phyloP scores from a whole-genome alignment of 1,140 invertebrate genomes.

The Drosophila sp. region DNA sequence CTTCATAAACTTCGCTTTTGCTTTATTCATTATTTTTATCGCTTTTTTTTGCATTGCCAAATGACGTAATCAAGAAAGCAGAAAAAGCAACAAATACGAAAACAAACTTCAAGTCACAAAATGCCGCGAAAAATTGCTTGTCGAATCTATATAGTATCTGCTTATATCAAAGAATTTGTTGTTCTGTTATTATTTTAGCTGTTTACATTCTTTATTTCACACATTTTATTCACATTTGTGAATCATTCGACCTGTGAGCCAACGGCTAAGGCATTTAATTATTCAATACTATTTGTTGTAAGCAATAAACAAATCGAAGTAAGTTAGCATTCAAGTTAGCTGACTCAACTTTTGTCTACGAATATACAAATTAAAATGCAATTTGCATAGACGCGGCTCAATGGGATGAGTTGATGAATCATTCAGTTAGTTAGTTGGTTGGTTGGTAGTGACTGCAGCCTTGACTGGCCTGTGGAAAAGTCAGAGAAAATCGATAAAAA shows the following conservation, averaged over 20 bases:
- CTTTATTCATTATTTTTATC: constrained; percentile 51
- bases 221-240: constrained; percentile 21
- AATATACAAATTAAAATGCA: constrained; percentile 10
- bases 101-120: constrained; percentile 19
- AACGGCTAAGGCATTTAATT: constrained; percentile 33
- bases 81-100: constrained; percentile 19
- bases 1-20: constrained; percentile 34
- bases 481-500: constrained; percentile 65
- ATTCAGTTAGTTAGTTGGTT: constrained; percentile 5
- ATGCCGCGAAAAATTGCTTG: constrained; percentile 8
- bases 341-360: constrained; percentile 32
- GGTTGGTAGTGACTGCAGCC: background rate
- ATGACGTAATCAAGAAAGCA: constrained; percentile 62
- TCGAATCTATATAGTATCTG: background rate
- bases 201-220: constrained; percentile 12
- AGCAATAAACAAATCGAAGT: constrained; percentile 37
- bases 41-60: constrained; percentile 26
- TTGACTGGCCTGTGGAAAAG: constrained; percentile 11
- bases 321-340: constrained; percentile 3
- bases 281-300: constrained; percentile 24
- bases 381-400: constrained; percentile 44
- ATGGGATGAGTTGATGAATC: constrained; percentile 44
- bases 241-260: constrained; percentile 40
- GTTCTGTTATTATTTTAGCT: background rate
- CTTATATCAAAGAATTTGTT: constrained; percentile 10